Conservation (phyloP, 2,797 vertebrate species). For the Gallinago solitaria region DNA sequence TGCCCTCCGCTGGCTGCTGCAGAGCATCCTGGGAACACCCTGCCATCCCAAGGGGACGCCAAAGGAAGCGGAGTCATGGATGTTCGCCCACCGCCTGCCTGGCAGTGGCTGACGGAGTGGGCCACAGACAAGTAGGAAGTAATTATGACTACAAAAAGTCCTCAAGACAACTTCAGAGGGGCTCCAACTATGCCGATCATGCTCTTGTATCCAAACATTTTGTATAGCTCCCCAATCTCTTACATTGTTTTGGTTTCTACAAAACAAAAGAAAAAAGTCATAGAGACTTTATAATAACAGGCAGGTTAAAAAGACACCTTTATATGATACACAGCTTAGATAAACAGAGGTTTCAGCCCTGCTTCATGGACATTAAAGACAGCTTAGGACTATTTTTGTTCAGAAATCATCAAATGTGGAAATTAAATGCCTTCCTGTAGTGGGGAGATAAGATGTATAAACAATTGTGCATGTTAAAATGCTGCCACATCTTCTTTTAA, state of each 20-base stretch:
- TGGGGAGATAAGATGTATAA: not conserved
- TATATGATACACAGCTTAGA: not conserved
- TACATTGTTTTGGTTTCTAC: not conserved
- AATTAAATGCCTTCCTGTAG: not conserved
- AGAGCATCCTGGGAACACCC: not conserved
- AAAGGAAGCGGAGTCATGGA: not conserved
- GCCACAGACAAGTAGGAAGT: not conserved
- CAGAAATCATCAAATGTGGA: not conserved
- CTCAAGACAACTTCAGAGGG: not conserved
- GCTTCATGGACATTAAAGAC: not conserved
- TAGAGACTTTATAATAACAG: not conserved
- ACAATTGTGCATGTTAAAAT: not conserved
- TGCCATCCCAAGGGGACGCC: accelerated
- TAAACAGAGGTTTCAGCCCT: not conserved
- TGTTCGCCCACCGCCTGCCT: not conserved
- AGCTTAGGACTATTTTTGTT: not conserved
- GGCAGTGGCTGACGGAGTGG: not conserved
- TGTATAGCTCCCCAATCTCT: not conserved
- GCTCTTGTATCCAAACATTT: not conserved
- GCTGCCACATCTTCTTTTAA: slow-evolving; percentile 12
- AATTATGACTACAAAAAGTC: not conserved
- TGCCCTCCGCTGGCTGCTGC: accelerated
- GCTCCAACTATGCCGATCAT: not conserved
- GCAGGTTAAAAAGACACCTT: not conserved
- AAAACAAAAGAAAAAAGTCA: not conserved